Base-by-base conservation (phyloP, 2,797 vertebrate species). In the Vespertilio murinus region DNA sequence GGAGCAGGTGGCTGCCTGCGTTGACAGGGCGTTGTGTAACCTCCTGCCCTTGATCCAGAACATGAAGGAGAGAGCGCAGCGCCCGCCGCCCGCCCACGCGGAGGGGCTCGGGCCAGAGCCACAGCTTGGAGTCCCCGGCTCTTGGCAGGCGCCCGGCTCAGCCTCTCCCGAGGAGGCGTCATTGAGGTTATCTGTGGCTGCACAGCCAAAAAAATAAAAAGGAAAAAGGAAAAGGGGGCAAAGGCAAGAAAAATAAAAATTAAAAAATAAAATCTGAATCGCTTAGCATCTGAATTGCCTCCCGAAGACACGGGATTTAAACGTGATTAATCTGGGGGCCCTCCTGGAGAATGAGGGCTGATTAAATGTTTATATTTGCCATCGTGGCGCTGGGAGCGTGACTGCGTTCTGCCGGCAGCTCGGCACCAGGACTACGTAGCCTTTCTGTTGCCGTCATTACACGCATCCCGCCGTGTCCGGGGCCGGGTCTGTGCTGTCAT, bases 321-420 rank as follows among this genome's bases (percentile, higher is more conserved):
- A 96, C 97, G 96, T 97, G 97, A 97, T 97, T 97, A 97, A 97
- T 97, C 97, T 97, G 97, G 97, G 93, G 94, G 97, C 94, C 9
- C 96, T 97, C 97, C 97, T 96, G 95, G 97, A 97, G 97, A 97
- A 97, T 97, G 96, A 96, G 97, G 93, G 97, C 97, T 97, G 97
- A 97, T 97, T 97, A 97, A 97, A 97, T 97, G 97, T 97, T 97
- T 97, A 97, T 97, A 97, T 97, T 96, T 97, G 91, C 97, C 97
- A 96, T 97, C 97, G 88, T 96, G 97, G 97, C 93, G 97, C 96
- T 97, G 94, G 96, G 94, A 98, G 97, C 91, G 8, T 97, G 97
- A 92, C 96, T 97, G 93, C 96, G 97, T 97, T 97, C 93, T 94
- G 97, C 95, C 96, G 71, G 87, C 97, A 97, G 96, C 97, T 97